Percentiles rank a stretch among this genome's conserved stretches.
These are phyloP conservation scores for Aleiodes testaceus DNA, from an alignment of 2,888 invertebrate species.

Conservation along the genomic window DNA sequence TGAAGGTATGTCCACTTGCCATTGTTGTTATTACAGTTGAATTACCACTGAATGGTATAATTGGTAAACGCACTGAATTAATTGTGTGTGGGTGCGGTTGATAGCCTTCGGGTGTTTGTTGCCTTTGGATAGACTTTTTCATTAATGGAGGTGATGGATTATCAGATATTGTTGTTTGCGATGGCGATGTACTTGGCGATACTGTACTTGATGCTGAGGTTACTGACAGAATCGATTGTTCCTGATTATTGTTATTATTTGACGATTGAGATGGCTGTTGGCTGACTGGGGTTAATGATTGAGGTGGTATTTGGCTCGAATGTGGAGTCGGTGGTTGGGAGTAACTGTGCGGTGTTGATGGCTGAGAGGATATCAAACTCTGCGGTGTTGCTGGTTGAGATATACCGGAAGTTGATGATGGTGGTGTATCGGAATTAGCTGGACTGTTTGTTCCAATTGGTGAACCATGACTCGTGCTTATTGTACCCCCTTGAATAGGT, in stretches of 20 bases:
- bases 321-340: constrained; percentile 70
- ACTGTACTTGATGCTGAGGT: constrained; percentile 59
- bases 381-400: constrained; percentile 69
- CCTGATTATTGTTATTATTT: constrained; percentile 22
- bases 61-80: constrained; percentile 58
- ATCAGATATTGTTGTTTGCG: constrained; percentile 51
- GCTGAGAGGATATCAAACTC: constrained; percentile 67
- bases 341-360: constrained; percentile 67
- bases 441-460: constrained; percentile 77
- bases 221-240: constrained; percentile 40
- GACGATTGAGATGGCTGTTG: constrained; percentile 63
- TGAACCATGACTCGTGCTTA: constrained; percentile 88
- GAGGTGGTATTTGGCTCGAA: constrained; percentile 57
- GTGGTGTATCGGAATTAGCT: constrained; percentile 74
- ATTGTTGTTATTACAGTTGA: constrained; percentile 76
- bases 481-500: constrained; percentile 88
- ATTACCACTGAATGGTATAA: constrained; percentile 60
- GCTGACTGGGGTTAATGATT: constrained; percentile 54
- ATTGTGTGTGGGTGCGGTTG: constrained; percentile 69
- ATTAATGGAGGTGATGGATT: constrained; percentile 40
- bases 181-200: constrained; percentile 60
- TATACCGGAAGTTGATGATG: constrained; percentile 62
- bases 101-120: constrained; percentile 61
- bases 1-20: constrained; percentile 85
- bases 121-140: constrained; percentile 42